Base-by-base conservation (phyloP, 2,113 vertebrate genomes). In the Girardinichthys multiradiatus region DNA sequence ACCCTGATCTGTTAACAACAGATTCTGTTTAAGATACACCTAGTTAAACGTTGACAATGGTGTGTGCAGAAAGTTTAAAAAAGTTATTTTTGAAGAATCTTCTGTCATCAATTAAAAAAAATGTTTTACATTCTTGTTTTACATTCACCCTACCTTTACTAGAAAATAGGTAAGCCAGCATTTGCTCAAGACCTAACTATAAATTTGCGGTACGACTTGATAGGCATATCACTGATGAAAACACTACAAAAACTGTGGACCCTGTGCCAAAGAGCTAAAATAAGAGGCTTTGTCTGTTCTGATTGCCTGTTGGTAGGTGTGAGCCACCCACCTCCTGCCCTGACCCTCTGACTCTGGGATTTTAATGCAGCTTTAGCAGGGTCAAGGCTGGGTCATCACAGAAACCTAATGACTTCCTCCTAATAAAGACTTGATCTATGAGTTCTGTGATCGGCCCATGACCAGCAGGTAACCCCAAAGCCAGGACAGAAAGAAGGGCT, bases 341-440 rank as follows among this genome's bases (percentile, higher is more conserved):
- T 93, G 91, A 92, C 90, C 91, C 78, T 24, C 81, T 72, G 72
- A 51, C 82, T 85, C 71, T 73, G 28, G 77, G 84, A 86, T 92
- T 91, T 92, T 92, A 92, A 92, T 89, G 79, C 65, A 83, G 86
- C 83, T 75, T 69, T 45, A 57, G 68, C 42, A 48, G 80, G 93
- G 93, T 94, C 93, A 95, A 94, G 93, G 93, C 92, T 90, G 89
- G 93, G 90, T 91, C 89, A 26, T 84, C 13, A 66, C 79, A 31
- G 76, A 70, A 84, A 86, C 87, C 81, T 94, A 94, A 94, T 93
- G 92, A 93, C 93, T 95, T 95, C 93, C 92, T 93, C 89, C 91
- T 90, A 93, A 93, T 94, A 94, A 92, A 90, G 90, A 79, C 73
- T 72, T 95, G 92, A 94, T 94, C 81, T 92, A 95, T 92, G 92